phyloP scores from a whole-genome alignment of 2,888 invertebrate genomes.

The Trissolcus japonicus region DNA sequence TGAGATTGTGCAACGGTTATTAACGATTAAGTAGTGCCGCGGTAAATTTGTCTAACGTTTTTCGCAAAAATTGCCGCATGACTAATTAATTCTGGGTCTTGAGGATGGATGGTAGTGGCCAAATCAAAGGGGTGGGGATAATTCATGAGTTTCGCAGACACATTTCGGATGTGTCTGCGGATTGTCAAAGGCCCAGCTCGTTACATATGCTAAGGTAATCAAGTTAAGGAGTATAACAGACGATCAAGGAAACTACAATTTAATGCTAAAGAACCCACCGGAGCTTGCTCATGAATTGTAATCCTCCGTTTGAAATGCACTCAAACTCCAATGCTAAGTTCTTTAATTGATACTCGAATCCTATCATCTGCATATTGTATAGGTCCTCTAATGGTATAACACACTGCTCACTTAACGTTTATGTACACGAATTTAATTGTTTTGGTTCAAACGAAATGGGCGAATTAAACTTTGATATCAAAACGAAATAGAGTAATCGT shows the following conservation, averaged over 20 bases:
- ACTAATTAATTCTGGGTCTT: too few species aligned
- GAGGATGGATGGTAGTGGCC: too few species aligned
- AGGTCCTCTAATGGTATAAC: background rate
- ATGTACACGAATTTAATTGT: too few species aligned
- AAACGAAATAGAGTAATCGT: too few species aligned
- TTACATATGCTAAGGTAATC: slow-evolving; percentile 34
- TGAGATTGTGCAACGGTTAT: background rate
- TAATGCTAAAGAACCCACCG: slow-evolving; percentile 25
- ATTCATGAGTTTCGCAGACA: background rate
- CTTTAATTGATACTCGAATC: slow-evolving; percentile 42
- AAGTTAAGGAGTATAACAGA: slow-evolving; percentile 35
- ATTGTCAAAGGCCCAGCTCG: slow-evolving; percentile 21
- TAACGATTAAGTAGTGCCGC: too few species aligned
- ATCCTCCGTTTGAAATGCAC: slow-evolving; percentile 36
- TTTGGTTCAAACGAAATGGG: too few species aligned
- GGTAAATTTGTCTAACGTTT: too few species aligned
- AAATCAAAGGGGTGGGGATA: background rate
- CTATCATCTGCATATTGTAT: slow-evolving; percentile 32
- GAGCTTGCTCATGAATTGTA: slow-evolving; percentile 34
- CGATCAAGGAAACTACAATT: slow-evolving; percentile 44
- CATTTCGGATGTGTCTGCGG: background rate
- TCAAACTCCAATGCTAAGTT: slow-evolving; percentile 37
- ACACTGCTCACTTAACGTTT: background rate
- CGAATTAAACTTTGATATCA: too few species aligned
- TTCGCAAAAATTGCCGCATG: too few species aligned